phyloP scores from a whole-genome alignment of 2,797 vertebrate genomes.

The Threskiornis aethiopicus region DNA sequence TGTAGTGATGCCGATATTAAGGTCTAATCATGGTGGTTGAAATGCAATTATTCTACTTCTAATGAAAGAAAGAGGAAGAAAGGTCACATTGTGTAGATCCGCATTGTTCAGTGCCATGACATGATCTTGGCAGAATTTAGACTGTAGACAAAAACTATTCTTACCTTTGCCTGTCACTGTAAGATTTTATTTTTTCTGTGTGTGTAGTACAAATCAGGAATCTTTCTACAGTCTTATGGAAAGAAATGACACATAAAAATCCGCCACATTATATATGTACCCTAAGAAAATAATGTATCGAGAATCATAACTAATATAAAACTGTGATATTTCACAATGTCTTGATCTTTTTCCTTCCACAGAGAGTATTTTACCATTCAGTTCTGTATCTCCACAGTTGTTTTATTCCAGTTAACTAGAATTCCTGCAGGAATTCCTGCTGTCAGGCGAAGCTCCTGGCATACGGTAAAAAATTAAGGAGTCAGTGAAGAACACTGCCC shows the following conservation, averaged over 20 bases:
- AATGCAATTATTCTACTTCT: background rate
- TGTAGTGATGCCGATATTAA: background rate
- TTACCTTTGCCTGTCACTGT: background rate
- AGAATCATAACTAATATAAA: background rate
- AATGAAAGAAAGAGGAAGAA: background rate
- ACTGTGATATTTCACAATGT: background rate
- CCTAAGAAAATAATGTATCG: background rate
- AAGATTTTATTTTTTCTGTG: background rate
- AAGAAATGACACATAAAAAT: background rate
- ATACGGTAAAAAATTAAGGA: background rate
- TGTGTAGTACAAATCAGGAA: background rate
- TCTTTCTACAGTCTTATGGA: background rate
- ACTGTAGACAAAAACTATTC: background rate
- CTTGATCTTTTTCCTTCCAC: background rate
- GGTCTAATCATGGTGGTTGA: background rate
- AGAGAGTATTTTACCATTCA: background rate
- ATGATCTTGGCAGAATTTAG: background rate
- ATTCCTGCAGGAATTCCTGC: background rate
- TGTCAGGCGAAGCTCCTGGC: background rate
- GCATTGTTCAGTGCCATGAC: background rate
- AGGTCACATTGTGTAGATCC: accelerated
- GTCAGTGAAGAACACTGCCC: background rate
- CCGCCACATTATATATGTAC: background rate
- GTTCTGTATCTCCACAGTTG: background rate
- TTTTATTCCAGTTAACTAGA: background rate